A percentile compares a stretch with the other conserved stretches of the same genome.
Evolutionary conservation across 2,113 vertebrate genomes (phyloP).

Genomic region (Phaethon lepturus): DNA sequence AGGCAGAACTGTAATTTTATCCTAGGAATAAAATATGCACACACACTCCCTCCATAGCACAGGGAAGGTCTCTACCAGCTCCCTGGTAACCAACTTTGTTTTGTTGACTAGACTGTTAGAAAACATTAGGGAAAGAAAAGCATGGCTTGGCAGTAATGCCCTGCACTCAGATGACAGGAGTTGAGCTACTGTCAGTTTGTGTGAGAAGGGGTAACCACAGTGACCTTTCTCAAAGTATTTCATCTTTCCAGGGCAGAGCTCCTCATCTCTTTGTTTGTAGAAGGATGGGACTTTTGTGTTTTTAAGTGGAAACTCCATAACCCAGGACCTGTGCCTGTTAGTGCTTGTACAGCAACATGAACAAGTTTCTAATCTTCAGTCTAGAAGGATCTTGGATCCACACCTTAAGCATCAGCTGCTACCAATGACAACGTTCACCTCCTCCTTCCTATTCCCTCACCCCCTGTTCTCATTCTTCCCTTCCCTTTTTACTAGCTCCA

Average conservation of each 20-base stretch:
- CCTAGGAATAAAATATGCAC: background rate
- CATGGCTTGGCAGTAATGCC: background rate
- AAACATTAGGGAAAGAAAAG: background rate
- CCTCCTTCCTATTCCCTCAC: background rate
- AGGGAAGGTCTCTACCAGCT: background rate
- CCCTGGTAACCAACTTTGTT: conserved; percentile 19
- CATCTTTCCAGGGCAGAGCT: background rate
- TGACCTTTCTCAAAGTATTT: background rate
- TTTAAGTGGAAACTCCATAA: background rate
- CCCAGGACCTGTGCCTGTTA: background rate
- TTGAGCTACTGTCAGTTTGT: background rate
- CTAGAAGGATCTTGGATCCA: background rate
- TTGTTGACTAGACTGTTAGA: background rate
- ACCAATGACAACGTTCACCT: background rate
- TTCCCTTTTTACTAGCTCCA: background rate
- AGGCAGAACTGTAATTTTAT: background rate
- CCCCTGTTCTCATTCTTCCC: background rate
- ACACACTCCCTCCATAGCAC: background rate
- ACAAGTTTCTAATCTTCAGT: background rate
- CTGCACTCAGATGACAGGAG: background rate
- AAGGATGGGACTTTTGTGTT: background rate
- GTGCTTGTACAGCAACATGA: background rate
- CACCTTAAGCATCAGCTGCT: background rate
- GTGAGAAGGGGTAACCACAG: background rate
- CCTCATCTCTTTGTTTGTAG: background rate